Percentiles rank a stretch among this genome's conserved stretches.
These are phyloP conservation scores for Philopotamus ludificatus DNA, from an alignment of 1,140 invertebrate species.

Conservation along the genomic window DNA sequence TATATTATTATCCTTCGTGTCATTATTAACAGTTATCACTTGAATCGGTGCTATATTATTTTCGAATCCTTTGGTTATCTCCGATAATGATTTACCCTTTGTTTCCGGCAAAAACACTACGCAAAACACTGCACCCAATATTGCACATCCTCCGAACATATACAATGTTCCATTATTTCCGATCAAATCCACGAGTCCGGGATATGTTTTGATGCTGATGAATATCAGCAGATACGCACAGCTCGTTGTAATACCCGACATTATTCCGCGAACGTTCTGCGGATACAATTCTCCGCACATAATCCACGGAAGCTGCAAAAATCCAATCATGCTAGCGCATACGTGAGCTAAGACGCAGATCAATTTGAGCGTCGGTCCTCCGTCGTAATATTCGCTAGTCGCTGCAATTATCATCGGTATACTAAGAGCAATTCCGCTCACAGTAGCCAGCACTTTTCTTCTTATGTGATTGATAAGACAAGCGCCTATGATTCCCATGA, in stretches of 20 bases:
- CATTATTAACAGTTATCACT: neutral
- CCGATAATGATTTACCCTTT: conserved; percentile 72
- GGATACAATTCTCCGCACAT: conserved; percentile 76
- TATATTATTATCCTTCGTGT: conserved; percentile 1
- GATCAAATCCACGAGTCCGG: conserved; percentile 57
- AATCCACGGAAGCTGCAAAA: conserved; percentile 71
- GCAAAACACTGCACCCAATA: conserved; percentile 66
- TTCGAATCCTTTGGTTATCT: conserved; percentile 70
- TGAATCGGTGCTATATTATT: conserved; percentile 27
- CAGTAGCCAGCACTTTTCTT: conserved; percentile 65
- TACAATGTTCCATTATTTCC: conserved; percentile 72
- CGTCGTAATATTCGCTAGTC: conserved; percentile 53
- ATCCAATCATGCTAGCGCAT: conserved; percentile 71
- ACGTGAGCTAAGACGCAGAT: conserved; percentile 67
- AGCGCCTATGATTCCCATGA: conserved; percentile 67
- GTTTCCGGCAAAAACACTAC: conserved; percentile 77
- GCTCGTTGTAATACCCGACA: conserved; percentile 68
- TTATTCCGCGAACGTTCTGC: conserved; percentile 63
- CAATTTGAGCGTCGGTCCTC: conserved; percentile 59
- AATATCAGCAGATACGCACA: conserved; percentile 72
- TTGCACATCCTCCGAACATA: conserved; percentile 70
- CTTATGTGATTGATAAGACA: conserved; percentile 69
- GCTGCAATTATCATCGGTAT: conserved; percentile 61
- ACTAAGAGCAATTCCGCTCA: conserved; percentile 64
- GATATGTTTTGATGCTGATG: conserved; percentile 68